Conservation (phyloP, 2,797 vertebrate genomes). For the Tachyglossus aculeatus region DNA sequence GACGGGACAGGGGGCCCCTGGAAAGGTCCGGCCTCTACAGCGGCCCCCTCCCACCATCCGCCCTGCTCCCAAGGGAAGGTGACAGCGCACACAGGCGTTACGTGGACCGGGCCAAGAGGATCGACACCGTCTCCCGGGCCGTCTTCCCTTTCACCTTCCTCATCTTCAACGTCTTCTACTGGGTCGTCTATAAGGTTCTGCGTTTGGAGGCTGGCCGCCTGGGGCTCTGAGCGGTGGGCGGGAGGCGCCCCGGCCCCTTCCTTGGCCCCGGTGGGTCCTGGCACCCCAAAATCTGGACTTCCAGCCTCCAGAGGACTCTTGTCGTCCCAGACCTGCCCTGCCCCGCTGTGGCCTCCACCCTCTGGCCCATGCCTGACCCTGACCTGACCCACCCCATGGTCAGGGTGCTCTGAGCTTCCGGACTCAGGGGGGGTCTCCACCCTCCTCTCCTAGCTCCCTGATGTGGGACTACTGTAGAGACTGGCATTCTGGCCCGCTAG, state of each 20-base stretch:
- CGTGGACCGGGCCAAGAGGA: slow-evolving; percentile 87
- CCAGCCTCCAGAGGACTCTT: neutral
- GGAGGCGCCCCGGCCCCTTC: neutral
- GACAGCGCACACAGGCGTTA: slow-evolving; percentile 81
- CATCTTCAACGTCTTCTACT: slow-evolving; percentile 95
- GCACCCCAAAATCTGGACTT: neutral
- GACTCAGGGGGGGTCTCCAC: neutral
- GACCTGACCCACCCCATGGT: too few species aligned
- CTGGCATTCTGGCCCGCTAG: neutral
- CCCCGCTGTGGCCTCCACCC: neutral
- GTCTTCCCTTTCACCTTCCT: slow-evolving; percentile 93
- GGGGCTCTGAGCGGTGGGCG: slow-evolving; percentile 74
- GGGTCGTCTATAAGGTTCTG: slow-evolving; percentile 94
- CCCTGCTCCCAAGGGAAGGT: slow-evolving; percentile 72
- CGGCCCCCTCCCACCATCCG: slow-evolving; percentile 65
- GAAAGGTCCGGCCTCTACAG: slow-evolving; percentile 76
- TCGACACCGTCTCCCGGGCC: slow-evolving; percentile 90
- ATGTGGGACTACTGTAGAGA: neutral
- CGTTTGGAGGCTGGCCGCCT: slow-evolving; percentile 87
- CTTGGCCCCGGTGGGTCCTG: neutral
- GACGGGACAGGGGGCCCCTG: slow-evolving; percentile 74
- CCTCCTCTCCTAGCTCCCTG: slow-evolving; percentile 20
- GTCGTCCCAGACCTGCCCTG: neutral
- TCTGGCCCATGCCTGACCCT: too few species aligned
- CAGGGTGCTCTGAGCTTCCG: neutral